Evolutionary conservation across 2,113 vertebrate species (phyloP), one percentile per base, ranked within the genome.

Genomic region (Eclectus roratus): DNA sequence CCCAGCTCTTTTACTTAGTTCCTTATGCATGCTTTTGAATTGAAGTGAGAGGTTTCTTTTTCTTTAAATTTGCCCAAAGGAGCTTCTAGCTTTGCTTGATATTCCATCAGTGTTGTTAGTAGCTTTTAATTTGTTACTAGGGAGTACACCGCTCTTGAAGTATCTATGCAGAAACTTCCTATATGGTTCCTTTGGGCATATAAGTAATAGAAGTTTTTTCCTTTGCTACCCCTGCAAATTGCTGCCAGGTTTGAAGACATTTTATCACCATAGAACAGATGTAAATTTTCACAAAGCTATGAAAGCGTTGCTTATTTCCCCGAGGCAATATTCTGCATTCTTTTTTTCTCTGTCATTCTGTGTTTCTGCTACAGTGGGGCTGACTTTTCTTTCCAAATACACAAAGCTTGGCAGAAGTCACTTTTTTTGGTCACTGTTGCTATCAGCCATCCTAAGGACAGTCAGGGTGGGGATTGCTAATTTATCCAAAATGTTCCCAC

Each of bases 291-390:
- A 80, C 50, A 82, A 66, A 85, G 39, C 87, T 89, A 13, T 97
- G 87, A 93, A 93, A 85, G 41, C 91, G 80, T 80, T 88, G 53
- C 88, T 94, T 81, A 96, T 94, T 96, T 95, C 23, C 94, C 93
- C 23, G 11, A 50, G 94, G 91, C 88, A 70, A 27, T 49, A 50
- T 85, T 89, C 79, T 95, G 79, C 94, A 91, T 97, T 96, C 89
- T 96, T 91, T 91, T 95, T 96, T 89, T 85, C 71, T 93, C 93
- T 86, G 95, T 96, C 94, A 96, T 94, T 91, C 82, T 39, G 10
- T 80, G 43, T 95, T 95, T 78, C 81, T 94, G 33, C 85, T 93
- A 78, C 29, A 13, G 49, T 93, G 17, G 4, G 52, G 33, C 85
- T 2, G 20, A 58, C 49, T 93, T 85, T 83, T 74, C 46, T 68